phyloP scores from a whole-genome alignment of 2,113 vertebrate genomes.

The Pterocles orientalis region DNA sequence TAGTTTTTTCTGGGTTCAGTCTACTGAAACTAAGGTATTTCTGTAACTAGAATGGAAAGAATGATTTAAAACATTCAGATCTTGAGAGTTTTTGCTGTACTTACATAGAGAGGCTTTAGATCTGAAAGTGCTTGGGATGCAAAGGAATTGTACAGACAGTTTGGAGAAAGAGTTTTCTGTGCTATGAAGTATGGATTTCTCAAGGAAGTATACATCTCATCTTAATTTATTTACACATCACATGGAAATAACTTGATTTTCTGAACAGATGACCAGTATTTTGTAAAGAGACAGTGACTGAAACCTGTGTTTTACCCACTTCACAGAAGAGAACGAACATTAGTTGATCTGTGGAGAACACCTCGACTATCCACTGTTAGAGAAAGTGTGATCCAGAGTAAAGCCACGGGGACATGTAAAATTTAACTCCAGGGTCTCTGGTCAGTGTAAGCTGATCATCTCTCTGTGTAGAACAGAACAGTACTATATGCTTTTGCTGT shows the following conservation, averaged over 20 bases:
- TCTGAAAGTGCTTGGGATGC: neutral
- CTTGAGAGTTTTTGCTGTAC: neutral
- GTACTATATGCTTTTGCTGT: neutral
- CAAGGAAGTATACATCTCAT: neutral
- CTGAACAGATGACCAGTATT: neutral
- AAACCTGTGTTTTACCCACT: neutral
- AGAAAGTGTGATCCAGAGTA: neutral
- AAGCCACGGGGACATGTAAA: neutral
- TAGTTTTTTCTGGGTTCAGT: neutral
- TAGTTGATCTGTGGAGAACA: neutral
- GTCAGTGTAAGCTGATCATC: neutral
- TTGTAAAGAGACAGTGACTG: neutral
- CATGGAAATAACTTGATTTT: neutral
- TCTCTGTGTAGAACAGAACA: neutral
- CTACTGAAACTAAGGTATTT: neutral
- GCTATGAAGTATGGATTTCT: neutral
- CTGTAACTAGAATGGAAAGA: neutral
- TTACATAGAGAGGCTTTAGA: neutral
- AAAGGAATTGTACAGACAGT: neutral
- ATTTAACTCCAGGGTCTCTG: neutral
- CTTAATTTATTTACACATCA: neutral
- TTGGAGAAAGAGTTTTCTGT: neutral
- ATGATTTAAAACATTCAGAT: neutral
- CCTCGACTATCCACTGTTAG: neutral
- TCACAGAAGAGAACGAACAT: neutral